phyloP scores from a whole-genome alignment of 2,888 invertebrate species.

The Campopleginae sp. region DNA sequence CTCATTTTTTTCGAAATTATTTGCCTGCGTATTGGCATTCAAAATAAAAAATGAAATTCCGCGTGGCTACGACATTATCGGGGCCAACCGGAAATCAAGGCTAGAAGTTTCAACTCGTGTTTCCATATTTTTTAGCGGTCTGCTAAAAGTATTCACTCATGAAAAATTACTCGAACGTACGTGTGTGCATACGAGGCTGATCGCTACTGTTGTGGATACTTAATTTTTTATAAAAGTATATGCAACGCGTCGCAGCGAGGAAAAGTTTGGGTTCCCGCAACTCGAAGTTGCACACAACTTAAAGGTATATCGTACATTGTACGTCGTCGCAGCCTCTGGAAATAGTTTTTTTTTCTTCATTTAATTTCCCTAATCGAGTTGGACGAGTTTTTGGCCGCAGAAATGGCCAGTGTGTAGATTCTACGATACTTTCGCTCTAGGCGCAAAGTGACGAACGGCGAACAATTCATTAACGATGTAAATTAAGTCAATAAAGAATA shows the following conservation, averaged over 20 bases:
- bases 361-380: neutral
- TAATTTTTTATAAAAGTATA: constrained; percentile 20
- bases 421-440: neutral
- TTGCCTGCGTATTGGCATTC: too few relatives aligned
- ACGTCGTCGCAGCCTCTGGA: neutral
- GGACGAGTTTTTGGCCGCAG: neutral
- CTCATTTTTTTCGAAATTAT: too few relatives aligned
- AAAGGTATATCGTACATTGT: neutral
- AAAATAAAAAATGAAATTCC: too few relatives aligned
- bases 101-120: too few relatives aligned
- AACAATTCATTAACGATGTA: neutral
- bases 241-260: constrained; percentile 3
- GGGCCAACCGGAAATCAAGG: too few relatives aligned
- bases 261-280: constrained; percentile 19
- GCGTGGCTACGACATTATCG: too few relatives aligned
- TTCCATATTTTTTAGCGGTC: too few relatives aligned
- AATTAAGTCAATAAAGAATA: neutral
- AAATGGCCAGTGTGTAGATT: neutral
- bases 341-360: neutral
- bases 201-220: neutral
- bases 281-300: neutral
- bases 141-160: neutral
- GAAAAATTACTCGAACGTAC: constrained; percentile 14
- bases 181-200: neutral
- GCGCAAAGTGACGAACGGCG: neutral